phyloP scores from a whole-genome alignment of 2,888 invertebrate species.

The Laspeyria flexula region DNA sequence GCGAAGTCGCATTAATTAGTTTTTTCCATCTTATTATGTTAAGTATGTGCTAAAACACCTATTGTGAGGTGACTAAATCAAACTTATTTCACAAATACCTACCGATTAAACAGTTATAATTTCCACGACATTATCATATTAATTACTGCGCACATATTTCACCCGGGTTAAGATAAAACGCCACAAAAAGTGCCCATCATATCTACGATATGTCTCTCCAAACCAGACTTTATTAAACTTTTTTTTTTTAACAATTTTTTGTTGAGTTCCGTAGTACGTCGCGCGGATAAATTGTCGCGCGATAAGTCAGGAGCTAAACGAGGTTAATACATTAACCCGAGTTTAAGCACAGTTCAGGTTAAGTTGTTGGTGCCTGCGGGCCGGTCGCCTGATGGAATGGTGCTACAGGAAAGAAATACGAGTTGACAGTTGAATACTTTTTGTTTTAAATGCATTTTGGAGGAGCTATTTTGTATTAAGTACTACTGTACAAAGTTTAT shows the following conservation, averaged over 20 bases:
- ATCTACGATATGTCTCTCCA: not conserved
- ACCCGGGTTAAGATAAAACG: not conserved
- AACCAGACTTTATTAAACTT: conserved; percentile 74
- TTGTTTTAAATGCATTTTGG: conserved; percentile 26
- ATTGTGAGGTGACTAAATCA: too few species aligned
- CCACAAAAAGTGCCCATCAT: not conserved
- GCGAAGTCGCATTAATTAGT: too few species aligned
- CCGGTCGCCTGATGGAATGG: conserved; percentile 51
- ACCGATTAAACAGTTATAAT: too few species aligned
- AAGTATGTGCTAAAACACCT: too few species aligned
- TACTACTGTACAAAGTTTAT: not conserved
- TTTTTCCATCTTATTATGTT: too few species aligned
- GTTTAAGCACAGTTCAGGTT: conserved; percentile 67
- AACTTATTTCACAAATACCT: too few species aligned
- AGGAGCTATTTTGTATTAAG: conserved; percentile 1
- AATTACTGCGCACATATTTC: not conserved
- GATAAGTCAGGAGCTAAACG: conserved; percentile 77
- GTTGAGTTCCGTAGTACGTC: conserved; percentile 56
- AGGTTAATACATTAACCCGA: conserved; percentile 80
- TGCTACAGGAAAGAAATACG: conserved; percentile 49
- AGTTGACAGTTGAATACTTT: conserved; percentile 36
- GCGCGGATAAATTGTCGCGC: conserved; percentile 73
- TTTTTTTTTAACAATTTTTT: conserved; percentile 73
- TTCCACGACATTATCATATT: too few species aligned
- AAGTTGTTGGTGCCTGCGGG: conserved; percentile 59